These are phyloP conservation scores for Rhogogaster chlorosoma DNA, from an alignment of 2,888 invertebrate species.

Conservation along the genomic window DNA sequence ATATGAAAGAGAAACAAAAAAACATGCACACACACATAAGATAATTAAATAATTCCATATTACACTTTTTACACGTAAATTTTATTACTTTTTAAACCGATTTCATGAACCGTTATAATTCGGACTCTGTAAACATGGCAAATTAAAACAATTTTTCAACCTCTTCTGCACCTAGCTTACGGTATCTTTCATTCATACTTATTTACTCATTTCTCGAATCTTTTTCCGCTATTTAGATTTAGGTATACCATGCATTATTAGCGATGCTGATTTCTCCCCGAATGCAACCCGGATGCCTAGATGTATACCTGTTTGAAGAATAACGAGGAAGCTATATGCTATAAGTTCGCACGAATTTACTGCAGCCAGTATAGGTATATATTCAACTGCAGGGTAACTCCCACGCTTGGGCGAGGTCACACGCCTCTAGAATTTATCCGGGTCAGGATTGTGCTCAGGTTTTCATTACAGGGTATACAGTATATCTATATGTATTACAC, in stretches of 20 bases:
- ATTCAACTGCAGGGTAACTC: slow-evolving; percentile 20
- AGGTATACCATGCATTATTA: no score
- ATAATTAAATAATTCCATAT: background rate
- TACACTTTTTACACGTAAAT: background rate
- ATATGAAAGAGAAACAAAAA: slow-evolving; percentile 53
- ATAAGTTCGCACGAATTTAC: slow-evolving; percentile 4
- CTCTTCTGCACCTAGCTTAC: background rate
- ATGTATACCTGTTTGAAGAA: background rate
- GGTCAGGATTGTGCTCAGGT: slow-evolving; percentile 29
- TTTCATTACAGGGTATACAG: background rate
- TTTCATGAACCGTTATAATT: slow-evolving; percentile 17
- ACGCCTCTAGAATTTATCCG: slow-evolving; percentile 35
- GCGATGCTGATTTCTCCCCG: background rate
- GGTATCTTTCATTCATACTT: background rate
- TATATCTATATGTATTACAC: background rate
- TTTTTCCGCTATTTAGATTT: background rate
- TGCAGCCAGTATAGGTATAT: background rate
- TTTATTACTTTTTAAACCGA: background rate
- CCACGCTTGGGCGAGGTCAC: slow-evolving; percentile 39
- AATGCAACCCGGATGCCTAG: background rate
- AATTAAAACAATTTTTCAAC: background rate
- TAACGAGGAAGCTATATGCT: background rate
- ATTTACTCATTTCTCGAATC: background rate
- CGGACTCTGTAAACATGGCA: background rate
- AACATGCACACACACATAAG: background rate